A percentile compares a stretch with the other conserved stretches of the same genome.
phyloP scores from a whole-genome alignment of 2,113 vertebrate genomes.

The Poeciliopsis turrubarensis region DNA sequence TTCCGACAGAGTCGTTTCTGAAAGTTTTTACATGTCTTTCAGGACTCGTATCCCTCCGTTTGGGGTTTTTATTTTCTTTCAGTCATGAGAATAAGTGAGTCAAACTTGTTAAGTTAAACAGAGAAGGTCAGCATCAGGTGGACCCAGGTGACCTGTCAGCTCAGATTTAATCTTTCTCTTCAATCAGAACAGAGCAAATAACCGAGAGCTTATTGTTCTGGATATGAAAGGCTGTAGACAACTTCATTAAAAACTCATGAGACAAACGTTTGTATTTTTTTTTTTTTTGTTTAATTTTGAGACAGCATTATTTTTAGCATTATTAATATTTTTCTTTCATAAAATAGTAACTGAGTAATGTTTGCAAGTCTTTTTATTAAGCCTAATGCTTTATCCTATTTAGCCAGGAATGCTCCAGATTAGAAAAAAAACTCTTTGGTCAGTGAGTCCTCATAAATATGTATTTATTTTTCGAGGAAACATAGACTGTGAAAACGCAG shows the following conservation, averaged over 20 bases:
- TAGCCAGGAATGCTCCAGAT: too few relatives aligned
- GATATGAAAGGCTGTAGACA: constrained; percentile 47
- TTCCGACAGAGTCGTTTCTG: too few relatives aligned
- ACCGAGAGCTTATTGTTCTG: constrained; percentile 6
- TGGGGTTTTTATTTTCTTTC: background rate
- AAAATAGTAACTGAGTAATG: too few relatives aligned
- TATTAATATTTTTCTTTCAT: too few relatives aligned
- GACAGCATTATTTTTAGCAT: too few relatives aligned
- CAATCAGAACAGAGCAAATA: constrained; percentile 28
- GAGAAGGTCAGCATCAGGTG: background rate
- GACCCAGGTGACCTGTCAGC: constrained; percentile 20
- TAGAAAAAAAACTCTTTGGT: too few relatives aligned
- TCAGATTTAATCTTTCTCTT: constrained; percentile 28
- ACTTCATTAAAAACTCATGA: constrained; percentile 10
- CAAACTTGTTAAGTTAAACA: background rate
- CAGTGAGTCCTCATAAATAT: too few relatives aligned
- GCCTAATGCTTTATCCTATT: too few relatives aligned
- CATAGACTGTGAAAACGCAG: too few relatives aligned
- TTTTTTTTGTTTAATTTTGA: background rate
- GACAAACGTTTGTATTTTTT: background rate
- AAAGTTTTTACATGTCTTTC: too few relatives aligned
- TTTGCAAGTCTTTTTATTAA: too few relatives aligned
- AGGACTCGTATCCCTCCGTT: background rate
- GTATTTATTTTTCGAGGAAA: too few relatives aligned
- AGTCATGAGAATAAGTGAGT: background rate